A percentile compares a stretch with the other conserved stretches of the same genome.
Conservation (phyloP, 2,888 invertebrate species). For the Argynnis bischoffii region DNA sequence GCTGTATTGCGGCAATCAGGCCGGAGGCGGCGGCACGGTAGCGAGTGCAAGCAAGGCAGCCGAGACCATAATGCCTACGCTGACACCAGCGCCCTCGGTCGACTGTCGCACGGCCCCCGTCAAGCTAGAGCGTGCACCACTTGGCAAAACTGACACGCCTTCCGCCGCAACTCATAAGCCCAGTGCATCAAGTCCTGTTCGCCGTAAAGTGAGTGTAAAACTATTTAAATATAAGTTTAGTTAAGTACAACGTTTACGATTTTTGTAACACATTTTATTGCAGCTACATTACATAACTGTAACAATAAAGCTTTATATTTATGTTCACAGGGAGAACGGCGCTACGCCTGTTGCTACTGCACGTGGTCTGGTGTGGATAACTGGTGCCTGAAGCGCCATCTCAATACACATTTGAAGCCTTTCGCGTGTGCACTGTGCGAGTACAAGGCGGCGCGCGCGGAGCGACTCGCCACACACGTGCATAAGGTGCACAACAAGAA, state of each 20-base stretch:
- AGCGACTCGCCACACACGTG: constrained; percentile 94
- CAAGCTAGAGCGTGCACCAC: constrained; percentile 69
- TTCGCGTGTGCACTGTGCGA: constrained; percentile 95
- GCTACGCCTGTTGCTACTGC: constrained; percentile 94
- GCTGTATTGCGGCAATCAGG: constrained; percentile 51
- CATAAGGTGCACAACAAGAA: constrained; percentile 95
- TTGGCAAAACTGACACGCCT: constrained; percentile 59
- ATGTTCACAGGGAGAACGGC: constrained; percentile 83
- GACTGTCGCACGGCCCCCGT: constrained; percentile 52
- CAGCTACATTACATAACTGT: too few relatives aligned
- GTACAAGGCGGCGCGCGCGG: constrained; percentile 95
- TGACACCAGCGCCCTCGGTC: constrained; percentile 43
- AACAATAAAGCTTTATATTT: background rate
- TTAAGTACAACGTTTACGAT: background rate
- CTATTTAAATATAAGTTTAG: background rate
- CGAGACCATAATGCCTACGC: constrained; percentile 45
- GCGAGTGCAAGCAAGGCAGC: constrained; percentile 47
- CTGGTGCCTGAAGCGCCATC: constrained; percentile 95
- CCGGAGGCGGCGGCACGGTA: constrained; percentile 76
- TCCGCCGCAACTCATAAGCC: constrained; percentile 51
- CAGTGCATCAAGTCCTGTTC: constrained; percentile 83
- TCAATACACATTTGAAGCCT: constrained; percentile 96
- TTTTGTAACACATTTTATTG: too few relatives aligned
- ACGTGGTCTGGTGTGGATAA: constrained; percentile 96
- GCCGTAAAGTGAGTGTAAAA: constrained; percentile 71